These are phyloP conservation scores for Belonocnema kinseyi DNA, from an alignment of 1,140 invertebrate species.

Conservation along the genomic window DNA sequence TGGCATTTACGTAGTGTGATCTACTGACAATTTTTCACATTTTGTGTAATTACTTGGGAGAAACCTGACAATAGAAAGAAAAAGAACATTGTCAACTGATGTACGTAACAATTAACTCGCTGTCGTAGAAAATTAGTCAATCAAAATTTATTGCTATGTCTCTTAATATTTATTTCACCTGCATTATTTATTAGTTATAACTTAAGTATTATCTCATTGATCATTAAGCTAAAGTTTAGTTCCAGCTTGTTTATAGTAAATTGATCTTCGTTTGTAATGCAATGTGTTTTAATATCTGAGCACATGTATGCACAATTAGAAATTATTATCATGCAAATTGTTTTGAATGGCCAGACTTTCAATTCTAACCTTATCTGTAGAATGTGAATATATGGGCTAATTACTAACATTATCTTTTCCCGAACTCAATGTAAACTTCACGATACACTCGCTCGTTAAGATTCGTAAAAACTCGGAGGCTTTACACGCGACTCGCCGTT, in stretches of 20 bases:
- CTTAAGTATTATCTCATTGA: neutral
- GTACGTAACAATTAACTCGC: neutral
- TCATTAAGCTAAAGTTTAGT: neutral
- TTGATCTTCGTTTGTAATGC: neutral
- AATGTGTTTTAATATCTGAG: neutral
- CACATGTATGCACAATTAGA: too few relatives aligned
- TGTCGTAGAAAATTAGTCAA: neutral
- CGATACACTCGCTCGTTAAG: conserved; percentile 45
- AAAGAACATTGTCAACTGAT: neutral
- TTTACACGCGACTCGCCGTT: conserved; percentile 56
- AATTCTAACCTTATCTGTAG: too few relatives aligned
- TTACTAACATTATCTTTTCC: too few relatives aligned
- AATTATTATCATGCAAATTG: too few relatives aligned
- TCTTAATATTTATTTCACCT: conserved; percentile 14
- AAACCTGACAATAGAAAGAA: neutral
- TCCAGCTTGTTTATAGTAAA: neutral
- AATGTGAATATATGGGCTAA: too few relatives aligned
- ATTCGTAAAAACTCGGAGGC: conserved; percentile 51
- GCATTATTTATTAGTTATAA: conserved; percentile 20
- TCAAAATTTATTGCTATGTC: conserved; percentile 8
- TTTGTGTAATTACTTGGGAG: neutral
- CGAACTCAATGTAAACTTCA: neutral
- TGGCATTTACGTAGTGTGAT: too few relatives aligned
- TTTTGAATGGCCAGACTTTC: too few relatives aligned
- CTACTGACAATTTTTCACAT: neutral